phyloP scores from a whole-genome alignment of 2,888 invertebrate genomes.

The Rhamphomyia laevipes region DNA sequence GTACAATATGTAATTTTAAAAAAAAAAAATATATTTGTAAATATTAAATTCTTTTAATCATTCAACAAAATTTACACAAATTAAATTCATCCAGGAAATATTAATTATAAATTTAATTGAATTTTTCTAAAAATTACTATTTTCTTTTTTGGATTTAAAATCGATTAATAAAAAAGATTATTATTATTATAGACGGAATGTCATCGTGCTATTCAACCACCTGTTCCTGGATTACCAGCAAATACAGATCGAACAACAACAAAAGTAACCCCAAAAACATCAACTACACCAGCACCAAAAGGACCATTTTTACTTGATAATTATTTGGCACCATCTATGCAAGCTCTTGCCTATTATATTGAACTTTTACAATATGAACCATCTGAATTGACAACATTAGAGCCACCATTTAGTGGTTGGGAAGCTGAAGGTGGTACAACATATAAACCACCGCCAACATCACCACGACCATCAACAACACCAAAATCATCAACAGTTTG shows the following conservation, averaged over 20 bases:
- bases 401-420: slow-evolving; percentile 30
- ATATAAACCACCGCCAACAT: slow-evolving; percentile 6
- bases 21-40: no score
- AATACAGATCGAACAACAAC: background rate
- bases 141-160: background rate
- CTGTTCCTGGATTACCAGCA: background rate
- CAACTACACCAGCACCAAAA: background rate
- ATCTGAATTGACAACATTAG: slow-evolving; percentile 29
- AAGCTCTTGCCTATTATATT: slow-evolving; percentile 36
- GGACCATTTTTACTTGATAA: slow-evolving; percentile 23
- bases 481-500: slow-evolving; percentile 12
- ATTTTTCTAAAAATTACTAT: no score
- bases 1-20: no score
- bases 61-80: no score
- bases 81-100: no score
- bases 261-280: background rate
- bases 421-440: slow-evolving; percentile 13
- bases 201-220: background rate
- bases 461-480: slow-evolving; percentile 3
- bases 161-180: background rate
- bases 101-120: no score
- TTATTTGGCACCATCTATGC: slow-evolving; percentile 37
- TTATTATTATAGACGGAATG: background rate
- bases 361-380: slow-evolving; percentile 37
- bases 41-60: no score